Percentiles rank a stretch among this genome's conserved stretches.
phyloP scores from a whole-genome alignment of 2,113 vertebrate genomes.

The Craseonycteris thonglongyai region DNA sequence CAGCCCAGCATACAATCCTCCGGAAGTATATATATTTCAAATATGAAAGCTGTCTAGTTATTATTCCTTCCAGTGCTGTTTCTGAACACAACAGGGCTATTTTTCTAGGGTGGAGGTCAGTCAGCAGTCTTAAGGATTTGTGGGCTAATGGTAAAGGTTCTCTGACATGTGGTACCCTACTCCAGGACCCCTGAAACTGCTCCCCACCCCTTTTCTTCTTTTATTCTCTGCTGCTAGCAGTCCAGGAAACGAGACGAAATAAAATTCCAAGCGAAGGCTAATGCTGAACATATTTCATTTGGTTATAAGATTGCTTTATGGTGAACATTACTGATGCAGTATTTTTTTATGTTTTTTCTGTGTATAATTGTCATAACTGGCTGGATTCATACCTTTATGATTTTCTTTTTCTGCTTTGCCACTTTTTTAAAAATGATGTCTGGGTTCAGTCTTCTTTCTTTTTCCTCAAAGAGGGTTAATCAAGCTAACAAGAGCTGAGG shows the following conservation, averaged over 20 bases:
- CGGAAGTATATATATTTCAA: conserved; percentile 8
- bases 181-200: neutral
- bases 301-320: conserved; percentile 82
- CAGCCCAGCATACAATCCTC: conserved; percentile 52
- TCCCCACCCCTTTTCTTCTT: neutral
- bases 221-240: conserved; percentile 60
- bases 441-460: neutral
- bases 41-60: neutral
- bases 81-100: conserved; percentile 29
- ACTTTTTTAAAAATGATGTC: conserved; percentile 11
- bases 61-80: conserved; percentile 8
- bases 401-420: conserved; percentile 61
- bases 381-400: conserved; percentile 67
- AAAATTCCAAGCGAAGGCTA: conserved; percentile 78
- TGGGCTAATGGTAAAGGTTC: conserved; percentile 48
- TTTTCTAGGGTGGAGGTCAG: conserved; percentile 45
- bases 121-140: conserved; percentile 57
- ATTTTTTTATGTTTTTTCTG: conserved; percentile 80
- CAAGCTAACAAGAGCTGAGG: neutral
- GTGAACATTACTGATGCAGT: conserved; percentile 75
- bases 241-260: conserved; percentile 78
- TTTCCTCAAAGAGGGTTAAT: neutral
- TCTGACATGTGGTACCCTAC: neutral
- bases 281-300: conserved; percentile 79
- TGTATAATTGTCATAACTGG: conserved; percentile 58